Evolutionary conservation across 2,797 vertebrate species (phyloP).

Genomic region (Poliocrania exsul): DNA sequence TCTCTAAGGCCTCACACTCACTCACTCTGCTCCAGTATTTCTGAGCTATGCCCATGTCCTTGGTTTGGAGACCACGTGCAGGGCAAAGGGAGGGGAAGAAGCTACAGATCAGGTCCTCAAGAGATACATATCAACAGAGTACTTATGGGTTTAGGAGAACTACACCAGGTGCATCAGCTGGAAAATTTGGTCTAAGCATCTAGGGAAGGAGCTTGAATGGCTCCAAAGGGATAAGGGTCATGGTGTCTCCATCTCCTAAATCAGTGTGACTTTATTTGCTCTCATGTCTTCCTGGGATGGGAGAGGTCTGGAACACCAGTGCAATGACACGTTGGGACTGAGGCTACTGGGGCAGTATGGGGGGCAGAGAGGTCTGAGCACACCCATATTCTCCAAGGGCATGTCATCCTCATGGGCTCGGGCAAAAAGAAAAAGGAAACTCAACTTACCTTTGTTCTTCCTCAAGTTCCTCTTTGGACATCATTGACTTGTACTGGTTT

Average conservation of each 20-base stretch:
- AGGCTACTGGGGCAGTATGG: neutral
- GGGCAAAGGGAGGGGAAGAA: neutral
- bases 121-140: neutral
- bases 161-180: neutral
- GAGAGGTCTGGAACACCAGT: neutral
- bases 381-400: neutral
- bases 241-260: neutral
- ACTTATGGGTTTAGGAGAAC: neutral
- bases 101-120: neutral
- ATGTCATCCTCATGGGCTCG: neutral
- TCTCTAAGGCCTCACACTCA: neutral
- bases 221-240: neutral
- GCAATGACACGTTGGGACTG: neutral
- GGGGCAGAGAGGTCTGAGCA: neutral
- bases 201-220: neutral
- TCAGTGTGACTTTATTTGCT: neutral
- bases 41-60: neutral
- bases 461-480: constrained; percentile 90
- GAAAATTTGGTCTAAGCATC: neutral
- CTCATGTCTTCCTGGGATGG: neutral
- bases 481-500: constrained; percentile 89
- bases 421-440: neutral
- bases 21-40: neutral
- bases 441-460: constrained; percentile 89
- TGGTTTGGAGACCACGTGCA: neutral